A percentile compares a stretch with the other conserved stretches of the same genome.
Conservation (phyloP, 92 coral and sea anemone genomes). For the Phenganax marumi region DNA sequence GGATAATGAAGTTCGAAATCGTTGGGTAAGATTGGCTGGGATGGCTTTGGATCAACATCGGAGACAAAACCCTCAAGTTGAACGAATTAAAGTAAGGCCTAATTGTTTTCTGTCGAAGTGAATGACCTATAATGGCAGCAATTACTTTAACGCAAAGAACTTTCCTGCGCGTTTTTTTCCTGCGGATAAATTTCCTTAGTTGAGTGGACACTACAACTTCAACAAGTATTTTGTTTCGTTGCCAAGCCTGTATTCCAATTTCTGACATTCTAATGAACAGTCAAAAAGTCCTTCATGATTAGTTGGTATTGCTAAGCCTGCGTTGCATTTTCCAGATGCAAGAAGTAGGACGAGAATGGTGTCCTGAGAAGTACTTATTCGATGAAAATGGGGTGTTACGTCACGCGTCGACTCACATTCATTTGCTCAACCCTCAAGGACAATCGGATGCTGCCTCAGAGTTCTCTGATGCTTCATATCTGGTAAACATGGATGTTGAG, state of each 20-base stretch:
- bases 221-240: too few species aligned
- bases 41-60: slow-evolving; percentile 32
- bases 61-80: not conserved
- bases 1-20: slow-evolving; percentile 35
- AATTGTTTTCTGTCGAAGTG: too few species aligned
- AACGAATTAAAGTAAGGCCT: not conserved
- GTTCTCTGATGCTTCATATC: slow-evolving; percentile 31
- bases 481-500: slow-evolving; percentile 16
- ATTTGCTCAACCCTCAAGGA: not conserved
- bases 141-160: not conserved
- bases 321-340: not conserved
- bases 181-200: too few species aligned
- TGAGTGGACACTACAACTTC: too few species aligned
- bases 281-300: too few species aligned
- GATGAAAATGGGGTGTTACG: slow-evolving; percentile 26
- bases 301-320: too few species aligned
- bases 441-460: slow-evolving; percentile 21
- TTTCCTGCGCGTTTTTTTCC: too few species aligned
- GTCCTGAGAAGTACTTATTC: slow-evolving; percentile 38
- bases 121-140: too few species aligned
- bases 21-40: slow-evolving; percentile 35
- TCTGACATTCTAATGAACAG: too few species aligned
- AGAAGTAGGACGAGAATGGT: slow-evolving; percentile 10
- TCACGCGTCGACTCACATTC: not conserved
- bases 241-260: too few species aligned